phyloP scores from a whole-genome alignment of 2,888 invertebrate genomes.

The Balanococcus diminutus region DNA sequence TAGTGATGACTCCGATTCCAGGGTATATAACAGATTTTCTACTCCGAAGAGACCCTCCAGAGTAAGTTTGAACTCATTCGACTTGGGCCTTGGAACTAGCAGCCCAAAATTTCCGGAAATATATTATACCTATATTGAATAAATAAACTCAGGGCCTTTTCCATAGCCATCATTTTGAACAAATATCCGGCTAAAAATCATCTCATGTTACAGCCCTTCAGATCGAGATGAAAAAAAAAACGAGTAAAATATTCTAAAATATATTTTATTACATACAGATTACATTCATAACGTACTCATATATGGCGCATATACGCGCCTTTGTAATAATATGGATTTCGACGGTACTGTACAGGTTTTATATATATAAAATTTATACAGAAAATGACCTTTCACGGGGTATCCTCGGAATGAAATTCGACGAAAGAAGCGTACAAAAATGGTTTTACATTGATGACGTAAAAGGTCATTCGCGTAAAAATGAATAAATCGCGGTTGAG shows the following conservation, averaged over 20 bases:
- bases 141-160: too few relatives aligned
- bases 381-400: background rate
- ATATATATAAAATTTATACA: background rate
- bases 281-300: background rate
- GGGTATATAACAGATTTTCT: too few relatives aligned
- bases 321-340: background rate
- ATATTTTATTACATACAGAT: background rate
- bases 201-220: too few relatives aligned
- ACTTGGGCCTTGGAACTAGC: too few relatives aligned
- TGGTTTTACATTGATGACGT: background rate
- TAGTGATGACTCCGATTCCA: too few relatives aligned
- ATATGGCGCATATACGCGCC: background rate
- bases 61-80: too few relatives aligned
- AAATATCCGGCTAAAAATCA: too few relatives aligned
- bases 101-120: too few relatives aligned
- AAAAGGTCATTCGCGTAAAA: background rate
- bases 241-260: background rate
- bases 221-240: background rate
- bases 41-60: too few relatives aligned
- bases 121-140: too few relatives aligned
- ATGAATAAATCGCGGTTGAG: background rate
- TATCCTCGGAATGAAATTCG: background rate
- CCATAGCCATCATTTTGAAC: too few relatives aligned
- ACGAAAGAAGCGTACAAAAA: background rate
- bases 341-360: background rate